Percentiles rank a stretch among this genome's conserved stretches.
Evolutionary conservation across 2,113 vertebrate species (phyloP).

Genomic region (Dasyprocta punctata): DNA sequence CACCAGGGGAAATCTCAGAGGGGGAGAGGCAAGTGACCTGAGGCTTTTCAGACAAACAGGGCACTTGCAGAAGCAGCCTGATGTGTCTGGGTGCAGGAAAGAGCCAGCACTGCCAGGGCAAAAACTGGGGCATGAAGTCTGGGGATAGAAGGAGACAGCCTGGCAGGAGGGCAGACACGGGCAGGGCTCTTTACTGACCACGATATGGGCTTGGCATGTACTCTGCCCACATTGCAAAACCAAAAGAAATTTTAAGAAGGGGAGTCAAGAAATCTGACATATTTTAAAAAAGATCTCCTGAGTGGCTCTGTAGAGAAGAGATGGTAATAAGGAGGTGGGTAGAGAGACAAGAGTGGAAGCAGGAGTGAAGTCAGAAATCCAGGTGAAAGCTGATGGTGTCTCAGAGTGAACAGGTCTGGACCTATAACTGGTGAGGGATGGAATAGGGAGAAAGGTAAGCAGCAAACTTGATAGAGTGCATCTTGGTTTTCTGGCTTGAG

Average conservation of each 20-base stretch:
- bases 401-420: background rate
- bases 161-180: background rate
- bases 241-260: background rate
- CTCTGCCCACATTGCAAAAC: background rate
- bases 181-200: background rate
- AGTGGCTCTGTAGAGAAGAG: background rate
- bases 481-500: background rate
- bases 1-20: background rate
- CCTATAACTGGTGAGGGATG: background rate
- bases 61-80: background rate
- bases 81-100: background rate
- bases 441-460: background rate
- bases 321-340: rapidly evolving
- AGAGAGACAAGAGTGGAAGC: background rate
- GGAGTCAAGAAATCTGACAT: background rate
- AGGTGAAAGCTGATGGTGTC: background rate
- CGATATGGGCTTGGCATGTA: background rate
- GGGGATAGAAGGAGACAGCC: background rate
- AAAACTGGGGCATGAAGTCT: background rate
- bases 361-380: background rate
- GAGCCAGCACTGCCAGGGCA: background rate
- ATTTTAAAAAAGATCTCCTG: background rate
- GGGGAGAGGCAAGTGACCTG: background rate
- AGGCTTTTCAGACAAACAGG: background rate
- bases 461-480: background rate